Evolutionary conservation across 2,797 vertebrate species (phyloP), one percentile per base, ranked within the genome.

Genomic region (Sebastiscus tertius): DNA sequence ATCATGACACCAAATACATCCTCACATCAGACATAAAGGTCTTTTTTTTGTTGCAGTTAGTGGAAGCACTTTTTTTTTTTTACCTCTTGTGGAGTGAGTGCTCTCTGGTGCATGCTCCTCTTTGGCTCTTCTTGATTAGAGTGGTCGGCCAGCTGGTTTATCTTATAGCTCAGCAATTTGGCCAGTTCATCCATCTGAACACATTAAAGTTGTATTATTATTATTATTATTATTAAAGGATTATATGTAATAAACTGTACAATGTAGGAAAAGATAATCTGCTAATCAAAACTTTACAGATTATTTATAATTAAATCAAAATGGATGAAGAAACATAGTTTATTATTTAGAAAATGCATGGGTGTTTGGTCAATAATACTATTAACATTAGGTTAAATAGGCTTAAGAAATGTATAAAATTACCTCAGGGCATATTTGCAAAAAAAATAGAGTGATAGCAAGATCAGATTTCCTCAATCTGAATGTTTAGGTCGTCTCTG

Each of bases 1-100:
- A 70, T 27, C 29, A 7, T 63, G 68, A 67, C 71, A 54, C 33
- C 13, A n/a, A 61, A 64, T 12, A 9, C 3, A 39, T 65, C 16
- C 14, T 36, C 55, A 26, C 18, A 24, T 71, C 56, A n/a, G 1
- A 63, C 60, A 39, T 79, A 31, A 55, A 76, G 24, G 18, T 54
- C 39, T 52, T 54, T n/a, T n/a, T 67, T 59, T 18, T 46, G 34
- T 36, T 13, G 10, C 55, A 0, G 36, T 52, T 6, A 34, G 16
- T 63, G 27, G 33, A 72, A 56, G 67, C 16, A 27, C 3, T 5
- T 36, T 63, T 63, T 29, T 29, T 84, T 61, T 66, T 18, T 86
- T 96, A 98, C 98, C 98, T 99, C 97, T 58, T 96, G 96, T 42
- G 95, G 93, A 0, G 91, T 96, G 70, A 97, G 94, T 36, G 92